Conservation (phyloP, 2,888 invertebrate genomes). For the Scelioninae gen. 2 region DNA sequence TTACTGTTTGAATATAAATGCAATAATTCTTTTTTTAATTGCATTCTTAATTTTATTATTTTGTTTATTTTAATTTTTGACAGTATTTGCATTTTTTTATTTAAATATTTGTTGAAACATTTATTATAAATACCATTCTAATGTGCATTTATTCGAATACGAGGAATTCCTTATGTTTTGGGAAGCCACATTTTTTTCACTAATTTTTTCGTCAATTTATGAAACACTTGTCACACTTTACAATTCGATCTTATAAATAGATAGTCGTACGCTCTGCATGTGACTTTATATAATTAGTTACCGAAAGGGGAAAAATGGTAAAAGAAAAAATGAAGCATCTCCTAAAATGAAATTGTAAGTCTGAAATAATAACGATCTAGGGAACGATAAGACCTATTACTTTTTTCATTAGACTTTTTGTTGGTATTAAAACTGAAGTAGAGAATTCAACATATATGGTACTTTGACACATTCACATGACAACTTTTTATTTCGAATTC, state of each 20-base stretch:
- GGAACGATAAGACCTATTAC: background rate
- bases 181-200: background rate
- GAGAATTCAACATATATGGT: background rate
- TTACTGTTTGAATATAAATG: no score
- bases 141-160: no score
- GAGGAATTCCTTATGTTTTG: no score
- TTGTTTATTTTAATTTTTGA: background rate
- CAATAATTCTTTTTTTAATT: no score
- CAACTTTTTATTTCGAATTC: no score
- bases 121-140: no score
- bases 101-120: background rate
- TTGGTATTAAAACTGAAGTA: background rate
- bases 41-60: no score
- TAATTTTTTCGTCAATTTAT: conserved; percentile 38
- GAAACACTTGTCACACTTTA: conserved; percentile 67
- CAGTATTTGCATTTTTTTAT: conserved; percentile 7
- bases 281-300: conserved; percentile 74
- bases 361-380: conserved; percentile 13
- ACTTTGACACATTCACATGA: no score
- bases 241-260: conserved; percentile 72
- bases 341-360: conserved; percentile 63
- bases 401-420: conserved; percentile 20
- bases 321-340: conserved; percentile 62
- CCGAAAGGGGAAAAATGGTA: conserved; percentile 65
- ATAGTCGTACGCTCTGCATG: conserved; percentile 73